These are phyloP conservation scores for Dipodomys spectabilis DNA, from an alignment of 2,113 vertebrate genomes.

Conservation along the genomic window DNA sequence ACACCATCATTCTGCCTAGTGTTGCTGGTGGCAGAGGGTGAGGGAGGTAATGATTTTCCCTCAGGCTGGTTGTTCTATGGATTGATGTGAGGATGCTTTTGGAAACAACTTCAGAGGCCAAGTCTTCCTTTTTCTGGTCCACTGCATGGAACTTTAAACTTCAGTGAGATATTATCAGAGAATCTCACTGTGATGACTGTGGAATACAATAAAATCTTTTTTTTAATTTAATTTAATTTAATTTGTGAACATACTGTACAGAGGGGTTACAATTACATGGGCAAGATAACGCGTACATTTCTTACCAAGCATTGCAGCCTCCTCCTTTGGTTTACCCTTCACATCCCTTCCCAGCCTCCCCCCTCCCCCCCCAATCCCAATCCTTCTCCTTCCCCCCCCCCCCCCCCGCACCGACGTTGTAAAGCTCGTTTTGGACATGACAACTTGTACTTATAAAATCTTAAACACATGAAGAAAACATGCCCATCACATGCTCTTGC, in stretches of 20 bases:
- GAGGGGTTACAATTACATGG: too few relatives aligned
- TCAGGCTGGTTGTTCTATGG: not conserved
- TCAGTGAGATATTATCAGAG: not conserved
- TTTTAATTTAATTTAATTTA: too few relatives aligned
- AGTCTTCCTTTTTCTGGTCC: not conserved
- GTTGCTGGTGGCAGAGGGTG: not conserved
- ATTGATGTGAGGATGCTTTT: not conserved
- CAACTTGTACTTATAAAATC: too few relatives aligned
- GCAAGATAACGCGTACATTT: too few relatives aligned
- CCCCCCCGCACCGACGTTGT: too few relatives aligned
- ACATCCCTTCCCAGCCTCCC: too few relatives aligned
- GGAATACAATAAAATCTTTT: not conserved
- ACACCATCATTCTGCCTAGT: not conserved
- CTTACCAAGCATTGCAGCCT: too few relatives aligned
- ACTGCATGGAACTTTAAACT: not conserved
- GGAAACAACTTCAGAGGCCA: not conserved
- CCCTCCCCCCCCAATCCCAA: too few relatives aligned
- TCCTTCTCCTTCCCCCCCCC: too few relatives aligned
- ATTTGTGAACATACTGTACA: too few relatives aligned
- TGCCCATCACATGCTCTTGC: not conserved
- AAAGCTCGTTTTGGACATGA: too few relatives aligned
- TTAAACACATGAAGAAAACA: not conserved
- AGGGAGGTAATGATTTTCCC: not conserved
- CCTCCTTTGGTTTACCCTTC: too few relatives aligned
- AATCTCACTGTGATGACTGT: not conserved